phyloP scores from a whole-genome alignment of 2,797 vertebrate species.

The Danio albolineatus region DNA sequence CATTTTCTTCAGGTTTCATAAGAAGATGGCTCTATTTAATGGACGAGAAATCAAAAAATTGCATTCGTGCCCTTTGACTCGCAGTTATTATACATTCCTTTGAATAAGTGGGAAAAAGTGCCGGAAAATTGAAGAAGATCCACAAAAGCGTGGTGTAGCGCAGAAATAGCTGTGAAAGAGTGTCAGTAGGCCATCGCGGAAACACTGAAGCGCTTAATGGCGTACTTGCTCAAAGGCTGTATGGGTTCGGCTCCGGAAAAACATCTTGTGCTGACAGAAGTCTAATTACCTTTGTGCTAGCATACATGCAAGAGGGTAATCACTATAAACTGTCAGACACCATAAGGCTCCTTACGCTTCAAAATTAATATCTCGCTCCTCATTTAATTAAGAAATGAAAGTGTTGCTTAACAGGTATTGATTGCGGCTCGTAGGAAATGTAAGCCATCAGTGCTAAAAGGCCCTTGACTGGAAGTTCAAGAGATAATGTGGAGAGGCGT shows the following conservation, averaged over 20 bases:
- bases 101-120: constrained; percentile 41
- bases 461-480: constrained; percentile 59
- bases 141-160: not conserved
- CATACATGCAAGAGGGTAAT: constrained; percentile 79
- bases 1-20: constrained; percentile 48
- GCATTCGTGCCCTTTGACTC: constrained; percentile 56
- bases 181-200: constrained; percentile 50
- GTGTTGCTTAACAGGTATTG: constrained; percentile 82
- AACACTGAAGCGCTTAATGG: constrained; percentile 52
- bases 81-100: constrained; percentile 20
- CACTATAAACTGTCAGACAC: constrained; percentile 83
- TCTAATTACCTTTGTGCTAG: constrained; percentile 81
- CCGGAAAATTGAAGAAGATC: not conserved
- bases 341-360: constrained; percentile 81
- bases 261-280: constrained; percentile 81
- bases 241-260: constrained; percentile 74
- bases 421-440: constrained; percentile 76
- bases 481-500: constrained; percentile 31
- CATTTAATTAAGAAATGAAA: constrained; percentile 82
- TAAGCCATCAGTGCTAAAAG: constrained; percentile 72
- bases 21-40: constrained; percentile 59
- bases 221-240: constrained; percentile 61
- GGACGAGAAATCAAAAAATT: constrained; percentile 50
- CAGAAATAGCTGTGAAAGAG: constrained; percentile 23
- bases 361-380: constrained; percentile 78